Percentiles rank a stretch among this genome's conserved stretches.
These are phyloP conservation scores for Lycia hirtaria DNA, from an alignment of 2,888 invertebrate genomes.

Conservation along the genomic window DNA sequence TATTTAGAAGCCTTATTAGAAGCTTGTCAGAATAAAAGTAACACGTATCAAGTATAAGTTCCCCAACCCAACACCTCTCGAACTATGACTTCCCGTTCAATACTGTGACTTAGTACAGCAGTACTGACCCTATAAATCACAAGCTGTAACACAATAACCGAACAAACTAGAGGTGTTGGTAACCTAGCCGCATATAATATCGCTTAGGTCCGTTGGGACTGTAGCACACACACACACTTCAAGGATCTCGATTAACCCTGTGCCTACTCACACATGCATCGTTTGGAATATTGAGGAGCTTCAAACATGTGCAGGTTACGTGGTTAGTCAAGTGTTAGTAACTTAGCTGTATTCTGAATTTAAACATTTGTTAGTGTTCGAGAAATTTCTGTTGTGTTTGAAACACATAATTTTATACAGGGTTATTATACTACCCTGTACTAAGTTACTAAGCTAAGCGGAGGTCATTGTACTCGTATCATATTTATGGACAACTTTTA, in stretches of 20 bases:
- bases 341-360: not conserved
- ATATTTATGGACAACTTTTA: too few relatives aligned
- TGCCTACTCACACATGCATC: not conserved
- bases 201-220: slow-evolving; percentile 9
- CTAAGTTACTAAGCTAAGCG: too few relatives aligned
- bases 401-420: too few relatives aligned
- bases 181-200: slow-evolving; percentile 39
- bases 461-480: too few relatives aligned
- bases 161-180: slow-evolving; percentile 38
- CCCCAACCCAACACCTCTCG: too few relatives aligned
- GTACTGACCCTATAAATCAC: slow-evolving; percentile 38
- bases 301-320: not conserved
- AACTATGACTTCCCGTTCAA: slow-evolving; percentile 1
- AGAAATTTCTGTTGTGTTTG: not conserved
- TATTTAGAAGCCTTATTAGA: too few relatives aligned
- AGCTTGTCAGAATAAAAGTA: too few relatives aligned
- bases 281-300: not conserved
- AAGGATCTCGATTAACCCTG: not conserved
- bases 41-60: too few relatives aligned
- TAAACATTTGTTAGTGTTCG: not conserved
- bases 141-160: slow-evolving; percentile 40
- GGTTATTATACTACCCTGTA: too few relatives aligned
- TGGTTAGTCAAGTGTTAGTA: not conserved
- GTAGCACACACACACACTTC: slow-evolving; percentile 1
- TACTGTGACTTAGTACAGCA: slow-evolving; percentile 9